phyloP scores from a whole-genome alignment of 2,797 vertebrate genomes.

The Poeciliopsis infans region DNA sequence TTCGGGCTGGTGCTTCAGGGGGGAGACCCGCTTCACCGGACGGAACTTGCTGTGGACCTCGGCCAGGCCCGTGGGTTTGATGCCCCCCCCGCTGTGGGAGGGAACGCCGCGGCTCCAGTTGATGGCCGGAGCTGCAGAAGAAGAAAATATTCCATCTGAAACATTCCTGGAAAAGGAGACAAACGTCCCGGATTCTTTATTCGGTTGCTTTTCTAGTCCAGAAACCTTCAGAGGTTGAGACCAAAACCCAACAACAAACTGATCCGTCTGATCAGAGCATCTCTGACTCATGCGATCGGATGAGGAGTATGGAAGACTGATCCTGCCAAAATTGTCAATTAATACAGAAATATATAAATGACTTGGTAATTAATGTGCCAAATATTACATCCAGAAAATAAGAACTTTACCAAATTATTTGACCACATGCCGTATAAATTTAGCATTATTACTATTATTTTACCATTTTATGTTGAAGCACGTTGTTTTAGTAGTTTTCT shows the following conservation, averaged over 20 bases:
- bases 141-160: neutral
- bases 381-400: too few relatives aligned
- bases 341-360: too few relatives aligned
- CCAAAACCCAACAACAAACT: neutral
- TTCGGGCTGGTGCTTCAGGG: slow-evolving; percentile 95
- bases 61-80: slow-evolving; percentile 91
- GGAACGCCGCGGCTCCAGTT: slow-evolving; percentile 90
- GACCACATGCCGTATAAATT: too few relatives aligned
- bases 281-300: too few relatives aligned
- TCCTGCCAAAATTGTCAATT: too few relatives aligned
- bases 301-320: too few relatives aligned
- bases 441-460: too few relatives aligned
- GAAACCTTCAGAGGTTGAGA: neutral
- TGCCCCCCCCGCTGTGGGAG: slow-evolving; percentile 82
- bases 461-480: too few relatives aligned
- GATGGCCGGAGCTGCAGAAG: slow-evolving; percentile 86
- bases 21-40: slow-evolving; percentile 95
- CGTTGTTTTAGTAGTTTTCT: too few relatives aligned
- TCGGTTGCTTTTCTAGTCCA: neutral
- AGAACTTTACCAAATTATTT: too few relatives aligned
- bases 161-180: neutral
- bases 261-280: too few relatives aligned
- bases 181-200: neutral
- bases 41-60: slow-evolving; percentile 96
- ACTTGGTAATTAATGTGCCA: too few relatives aligned